Evolutionary conservation across 2,888 invertebrate genomes (phyloP).

Genomic region (Lycophotia porphyrea): DNA sequence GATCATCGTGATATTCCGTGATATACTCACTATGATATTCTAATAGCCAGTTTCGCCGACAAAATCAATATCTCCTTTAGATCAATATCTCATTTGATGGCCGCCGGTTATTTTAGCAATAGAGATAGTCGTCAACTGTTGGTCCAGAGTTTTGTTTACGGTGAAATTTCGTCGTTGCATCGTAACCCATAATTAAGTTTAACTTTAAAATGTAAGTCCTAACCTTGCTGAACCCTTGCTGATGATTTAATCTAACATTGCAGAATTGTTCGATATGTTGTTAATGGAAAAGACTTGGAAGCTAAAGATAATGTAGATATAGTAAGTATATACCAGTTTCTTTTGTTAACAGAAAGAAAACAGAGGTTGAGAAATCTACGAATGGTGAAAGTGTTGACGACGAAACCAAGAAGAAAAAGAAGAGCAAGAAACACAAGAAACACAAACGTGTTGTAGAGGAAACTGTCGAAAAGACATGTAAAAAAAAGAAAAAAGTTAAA

Average conservation of each 20-base stretch:
- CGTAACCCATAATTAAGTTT: conserved; percentile 30
- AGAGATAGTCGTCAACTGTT: not conserved
- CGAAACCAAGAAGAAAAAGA: conserved; percentile 88
- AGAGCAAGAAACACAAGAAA: conserved; percentile 92
- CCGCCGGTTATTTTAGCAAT: not conserved
- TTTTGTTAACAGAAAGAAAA: conserved; percentile 63
- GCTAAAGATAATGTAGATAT: conserved; percentile 48
- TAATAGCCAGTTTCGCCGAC: not conserved
- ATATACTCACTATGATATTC: too few species aligned
- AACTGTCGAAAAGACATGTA: conserved; percentile 86
- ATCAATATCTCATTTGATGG: not conserved
- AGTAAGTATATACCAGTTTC: conserved; percentile 76
- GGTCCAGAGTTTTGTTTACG: not conserved
- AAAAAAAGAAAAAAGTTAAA: conserved; percentile 90
- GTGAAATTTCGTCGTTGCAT: conserved; percentile 23
- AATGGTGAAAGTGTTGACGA: conserved; percentile 76
- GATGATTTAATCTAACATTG: conserved; percentile 68
- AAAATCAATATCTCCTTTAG: not conserved
- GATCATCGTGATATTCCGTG: not conserved
- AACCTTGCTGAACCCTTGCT: conserved; percentile 34
- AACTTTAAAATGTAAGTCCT: not conserved
- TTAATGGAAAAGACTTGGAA: conserved; percentile 68
- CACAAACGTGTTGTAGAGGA: conserved; percentile 91
- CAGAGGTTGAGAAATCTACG: conserved; percentile 69
- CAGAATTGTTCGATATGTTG: conserved; percentile 77